phyloP scores from a whole-genome alignment of 2,888 invertebrate genomes.

The Aplocera efformata region DNA sequence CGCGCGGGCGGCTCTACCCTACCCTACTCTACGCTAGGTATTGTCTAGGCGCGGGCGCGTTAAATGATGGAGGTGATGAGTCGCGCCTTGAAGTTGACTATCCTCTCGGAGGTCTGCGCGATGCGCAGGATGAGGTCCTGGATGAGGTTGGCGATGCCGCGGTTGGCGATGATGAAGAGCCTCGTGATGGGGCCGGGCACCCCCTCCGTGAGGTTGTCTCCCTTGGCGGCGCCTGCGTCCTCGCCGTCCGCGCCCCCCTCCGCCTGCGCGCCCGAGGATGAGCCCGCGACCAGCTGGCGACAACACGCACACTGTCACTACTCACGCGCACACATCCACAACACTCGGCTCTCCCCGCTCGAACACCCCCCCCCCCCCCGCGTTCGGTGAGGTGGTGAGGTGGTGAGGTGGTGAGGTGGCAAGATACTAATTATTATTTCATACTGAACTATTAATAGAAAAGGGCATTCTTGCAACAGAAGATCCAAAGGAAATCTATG shows the following conservation, averaged over 20 bases:
- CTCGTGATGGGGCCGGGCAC: conserved; percentile 93
- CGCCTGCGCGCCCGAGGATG: conserved; percentile 79
- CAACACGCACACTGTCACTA: conserved; percentile 3
- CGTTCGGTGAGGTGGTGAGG: too few species aligned
- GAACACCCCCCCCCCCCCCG: too few species aligned
- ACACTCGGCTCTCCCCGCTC: too few species aligned
- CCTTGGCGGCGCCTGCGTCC: conserved; percentile 80
- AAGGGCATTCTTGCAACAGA: too few species aligned
- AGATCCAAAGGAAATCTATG: too few species aligned
- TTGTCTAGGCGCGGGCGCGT: conserved; percentile 56
- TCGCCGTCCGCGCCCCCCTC: conserved; percentile 71
- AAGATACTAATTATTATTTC: too few species aligned
- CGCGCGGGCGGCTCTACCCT: conserved; percentile 18
- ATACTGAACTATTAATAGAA: too few species aligned
- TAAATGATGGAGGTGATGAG: conserved; percentile 94
- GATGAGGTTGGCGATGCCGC: conserved; percentile 91
- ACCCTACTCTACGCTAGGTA: conserved; percentile 49
- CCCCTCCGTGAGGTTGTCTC: conserved; percentile 87
- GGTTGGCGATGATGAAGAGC: conserved; percentile 92
- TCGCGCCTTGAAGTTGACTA: conserved; percentile 96
- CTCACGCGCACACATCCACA: too few species aligned
- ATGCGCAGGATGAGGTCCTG: conserved; percentile 94
- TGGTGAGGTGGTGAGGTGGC: too few species aligned
- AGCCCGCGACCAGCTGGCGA: conserved; percentile 88
- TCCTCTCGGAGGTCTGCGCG: conserved; percentile 93